A percentile compares a stretch with the other conserved stretches of the same genome.
Conservation (phyloP, 2,797 vertebrate genomes). For the Heterohyrax brucei region DNA sequence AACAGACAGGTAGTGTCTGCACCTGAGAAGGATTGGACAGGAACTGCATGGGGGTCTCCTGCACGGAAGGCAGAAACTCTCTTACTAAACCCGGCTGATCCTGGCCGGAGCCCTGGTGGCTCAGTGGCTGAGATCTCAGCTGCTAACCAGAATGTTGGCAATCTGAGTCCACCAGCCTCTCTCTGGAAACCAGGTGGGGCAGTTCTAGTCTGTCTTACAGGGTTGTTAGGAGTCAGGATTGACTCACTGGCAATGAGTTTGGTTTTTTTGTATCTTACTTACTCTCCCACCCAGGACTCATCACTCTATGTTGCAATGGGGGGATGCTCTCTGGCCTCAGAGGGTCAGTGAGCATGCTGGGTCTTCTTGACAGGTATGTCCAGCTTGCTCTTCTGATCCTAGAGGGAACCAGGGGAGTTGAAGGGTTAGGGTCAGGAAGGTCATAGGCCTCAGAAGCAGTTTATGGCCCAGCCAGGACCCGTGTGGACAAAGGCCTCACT, state of each 20-base stretch:
- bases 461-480: not conserved
- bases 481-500: not conserved
- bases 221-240: no score
- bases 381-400: not conserved
- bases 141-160: no score
- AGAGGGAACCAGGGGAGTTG: not conserved
- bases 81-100: no score
- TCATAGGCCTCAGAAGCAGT: accelerated
- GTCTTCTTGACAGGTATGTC: not conserved
- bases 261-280: not conserved
- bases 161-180: no score
- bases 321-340: not conserved
- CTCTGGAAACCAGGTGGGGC: no score
- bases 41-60: no score
- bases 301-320: not conserved
- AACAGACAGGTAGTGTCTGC: not conserved
- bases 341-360: not conserved
- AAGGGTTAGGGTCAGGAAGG: not conserved
- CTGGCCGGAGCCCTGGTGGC: no score
- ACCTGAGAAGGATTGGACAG: no score
- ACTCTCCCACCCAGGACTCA: not conserved
- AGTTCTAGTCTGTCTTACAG: no score
- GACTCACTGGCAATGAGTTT: no score
- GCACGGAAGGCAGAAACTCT: no score
- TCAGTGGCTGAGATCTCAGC: no score